Percentiles rank a stretch among this genome's conserved stretches.
Evolutionary conservation across 2,888 invertebrate genomes (phyloP).

Genomic region (Mayetiola destructor): DNA sequence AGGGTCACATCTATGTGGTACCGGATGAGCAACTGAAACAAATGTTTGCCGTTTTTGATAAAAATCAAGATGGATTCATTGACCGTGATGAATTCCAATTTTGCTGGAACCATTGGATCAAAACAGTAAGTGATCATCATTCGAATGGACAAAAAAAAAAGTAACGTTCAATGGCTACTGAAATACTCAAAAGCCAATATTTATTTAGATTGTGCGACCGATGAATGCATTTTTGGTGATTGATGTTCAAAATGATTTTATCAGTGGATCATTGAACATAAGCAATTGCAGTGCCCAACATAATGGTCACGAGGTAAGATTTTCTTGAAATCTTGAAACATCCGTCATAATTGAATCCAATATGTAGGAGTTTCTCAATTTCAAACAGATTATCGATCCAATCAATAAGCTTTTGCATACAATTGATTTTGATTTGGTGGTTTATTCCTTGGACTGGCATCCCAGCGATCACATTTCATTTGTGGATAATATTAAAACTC

Average conservation of each 20-base stretch:
- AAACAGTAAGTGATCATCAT: slow-evolving; percentile 48
- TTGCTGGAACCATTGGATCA: slow-evolving; percentile 86
- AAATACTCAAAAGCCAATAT: background rate
- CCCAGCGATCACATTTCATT: slow-evolving; percentile 92
- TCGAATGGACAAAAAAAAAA: background rate
- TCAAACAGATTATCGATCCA: slow-evolving; percentile 61
- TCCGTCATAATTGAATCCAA: background rate
- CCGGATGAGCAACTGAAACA: slow-evolving; percentile 54
- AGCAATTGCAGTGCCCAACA: slow-evolving; percentile 86
- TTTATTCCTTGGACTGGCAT: slow-evolving; percentile 96
- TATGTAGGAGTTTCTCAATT: background rate
- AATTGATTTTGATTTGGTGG: slow-evolving; percentile 71
- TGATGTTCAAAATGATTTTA: slow-evolving; percentile 97
- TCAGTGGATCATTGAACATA: slow-evolving; percentile 83
- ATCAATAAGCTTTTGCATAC: slow-evolving; percentile 73
- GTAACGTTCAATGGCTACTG: background rate
- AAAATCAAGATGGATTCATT: slow-evolving; percentile 57
- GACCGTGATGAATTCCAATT: slow-evolving; percentile 70
- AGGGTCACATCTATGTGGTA: slow-evolving; percentile 67
- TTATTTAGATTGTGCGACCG: slow-evolving; percentile 61
- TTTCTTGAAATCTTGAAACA: background rate
- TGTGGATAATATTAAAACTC: slow-evolving; percentile 73
- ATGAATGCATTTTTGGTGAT: slow-evolving; percentile 81
- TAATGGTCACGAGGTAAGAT: slow-evolving; percentile 63
- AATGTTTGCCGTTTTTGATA: slow-evolving; percentile 70